Conservation (phyloP, 2,888 invertebrate genomes). For the Psylliodes chrysocephalus region DNA sequence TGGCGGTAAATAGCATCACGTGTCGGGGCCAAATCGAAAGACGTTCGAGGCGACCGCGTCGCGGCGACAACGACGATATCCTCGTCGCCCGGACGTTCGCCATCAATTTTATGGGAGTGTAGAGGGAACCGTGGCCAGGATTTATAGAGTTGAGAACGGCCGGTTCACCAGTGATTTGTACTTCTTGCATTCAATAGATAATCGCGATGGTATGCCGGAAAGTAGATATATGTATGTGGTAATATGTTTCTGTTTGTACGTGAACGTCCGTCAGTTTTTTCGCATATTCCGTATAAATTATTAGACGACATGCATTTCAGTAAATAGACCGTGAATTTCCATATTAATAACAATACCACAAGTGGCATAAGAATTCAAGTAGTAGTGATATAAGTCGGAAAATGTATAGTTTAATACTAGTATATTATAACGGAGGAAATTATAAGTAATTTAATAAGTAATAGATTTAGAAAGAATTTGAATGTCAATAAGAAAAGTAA, state of each 20-base stretch:
- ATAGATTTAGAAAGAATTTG: no score
- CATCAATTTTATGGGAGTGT: slow-evolving; percentile 32
- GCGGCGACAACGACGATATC: slow-evolving; percentile 6
- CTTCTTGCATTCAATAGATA: slow-evolving; percentile 12
- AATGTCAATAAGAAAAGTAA: no score
- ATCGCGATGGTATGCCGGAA: neutral
- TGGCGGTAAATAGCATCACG: neutral
- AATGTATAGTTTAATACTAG: no score
- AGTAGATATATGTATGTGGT: neutral
- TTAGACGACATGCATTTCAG: no score
- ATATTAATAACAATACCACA: no score
- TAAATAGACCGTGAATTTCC: no score
- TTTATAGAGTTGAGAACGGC: slow-evolving; percentile 13
- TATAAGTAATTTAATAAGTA: no score
- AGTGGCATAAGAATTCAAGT: no score
- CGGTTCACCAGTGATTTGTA: slow-evolving; percentile 8
- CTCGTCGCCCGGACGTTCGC: slow-evolving; percentile 21
- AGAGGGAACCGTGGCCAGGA: slow-evolving; percentile 14
- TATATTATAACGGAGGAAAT: no score
- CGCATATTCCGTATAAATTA: no score
- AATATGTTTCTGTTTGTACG: neutral
- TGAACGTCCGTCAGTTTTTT: no score
- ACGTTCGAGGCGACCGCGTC: neutral
- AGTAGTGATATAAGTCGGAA: no score
- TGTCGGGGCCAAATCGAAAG: neutral